A percentile compares a stretch with the other conserved stretches of the same genome.
phyloP scores from a whole-genome alignment of 1,140 invertebrate species.

The Zaprionus africanus region DNA sequence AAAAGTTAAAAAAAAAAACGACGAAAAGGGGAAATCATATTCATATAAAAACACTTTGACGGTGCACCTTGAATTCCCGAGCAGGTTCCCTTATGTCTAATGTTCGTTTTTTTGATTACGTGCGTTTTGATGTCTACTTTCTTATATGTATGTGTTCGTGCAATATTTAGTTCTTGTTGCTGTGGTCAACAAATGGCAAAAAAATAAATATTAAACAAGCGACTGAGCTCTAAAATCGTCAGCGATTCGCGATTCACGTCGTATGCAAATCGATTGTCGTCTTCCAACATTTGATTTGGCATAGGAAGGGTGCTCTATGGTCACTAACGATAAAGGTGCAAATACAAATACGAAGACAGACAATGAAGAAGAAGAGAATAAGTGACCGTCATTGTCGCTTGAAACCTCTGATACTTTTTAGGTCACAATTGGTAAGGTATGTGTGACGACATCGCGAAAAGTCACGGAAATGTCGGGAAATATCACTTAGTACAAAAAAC shows the following conservation, averaged over 20 bases:
- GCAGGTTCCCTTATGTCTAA: constrained; percentile 57
- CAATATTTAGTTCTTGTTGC: constrained; percentile 73
- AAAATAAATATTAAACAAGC: constrained; percentile 80
- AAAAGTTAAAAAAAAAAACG: background rate
- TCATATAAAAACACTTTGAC: constrained; percentile 19
- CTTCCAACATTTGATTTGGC: constrained; percentile 15
- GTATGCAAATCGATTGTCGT: constrained; percentile 56
- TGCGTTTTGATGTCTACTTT: constrained; percentile 20
- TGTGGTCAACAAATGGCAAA: constrained; percentile 79
- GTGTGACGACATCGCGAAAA: constrained; percentile 22
- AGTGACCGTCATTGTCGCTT: too few species aligned
- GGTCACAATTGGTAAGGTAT: constrained; percentile 26
- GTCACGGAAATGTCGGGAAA: too few species aligned
- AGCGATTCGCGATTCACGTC: background rate
- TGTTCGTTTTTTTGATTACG: constrained; percentile 42
- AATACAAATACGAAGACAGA: constrained; percentile 28
- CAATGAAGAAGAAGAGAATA: background rate
- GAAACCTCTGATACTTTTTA: constrained; percentile 25
- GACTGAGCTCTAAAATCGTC: constrained; percentile 1
- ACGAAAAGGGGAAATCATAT: constrained; percentile 10
- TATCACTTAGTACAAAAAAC: too few species aligned
- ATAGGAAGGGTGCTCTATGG: constrained; percentile 54
- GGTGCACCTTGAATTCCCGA: constrained; percentile 56
- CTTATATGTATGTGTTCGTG: constrained; percentile 23
- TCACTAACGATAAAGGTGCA: constrained; percentile 29